Conservation (phyloP, 2,113 vertebrate species). For the Ochotona curzoniae region DNA sequence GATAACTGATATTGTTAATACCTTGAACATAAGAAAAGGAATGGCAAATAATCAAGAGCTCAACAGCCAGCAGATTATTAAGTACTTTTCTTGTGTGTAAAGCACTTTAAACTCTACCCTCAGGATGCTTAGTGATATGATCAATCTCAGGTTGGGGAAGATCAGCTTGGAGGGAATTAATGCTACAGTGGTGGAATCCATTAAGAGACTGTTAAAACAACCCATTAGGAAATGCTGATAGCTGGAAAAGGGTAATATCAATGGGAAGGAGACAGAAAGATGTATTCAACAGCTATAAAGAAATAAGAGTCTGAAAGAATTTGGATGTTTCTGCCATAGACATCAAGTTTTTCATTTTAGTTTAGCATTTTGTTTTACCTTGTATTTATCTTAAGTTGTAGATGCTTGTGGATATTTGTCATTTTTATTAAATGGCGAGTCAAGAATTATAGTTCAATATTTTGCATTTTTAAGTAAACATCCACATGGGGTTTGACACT, state of each 20-base stretch:
- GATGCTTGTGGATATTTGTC: neutral
- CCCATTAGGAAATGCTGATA: neutral
- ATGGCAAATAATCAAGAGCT: neutral
- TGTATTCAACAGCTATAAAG: neutral
- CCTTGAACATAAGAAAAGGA: neutral
- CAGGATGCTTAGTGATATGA: slow-evolving; percentile 2
- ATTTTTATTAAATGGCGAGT: slow-evolving; percentile 32
- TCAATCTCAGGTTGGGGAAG: neutral
- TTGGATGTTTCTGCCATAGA: neutral
- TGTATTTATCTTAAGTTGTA: neutral
- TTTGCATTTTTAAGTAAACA: slow-evolving; percentile 13
- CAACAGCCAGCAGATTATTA: neutral
- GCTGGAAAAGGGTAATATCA: neutral
- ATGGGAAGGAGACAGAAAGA: neutral
- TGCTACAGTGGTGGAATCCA: neutral
- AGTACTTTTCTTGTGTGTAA: neutral
- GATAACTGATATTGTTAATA: neutral
- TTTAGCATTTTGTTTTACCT: neutral
- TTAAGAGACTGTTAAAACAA: neutral
- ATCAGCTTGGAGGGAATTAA: slow-evolving; percentile 4
- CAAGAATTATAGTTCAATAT: slow-evolving; percentile 3
- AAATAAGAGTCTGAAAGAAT: slow-evolving; percentile 28
- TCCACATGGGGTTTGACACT: neutral
- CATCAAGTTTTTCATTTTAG: slow-evolving; percentile 23
- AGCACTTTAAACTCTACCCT: neutral